These are phyloP conservation scores for Drosophila neonasuta DNA, from an alignment of 2,888 invertebrate species.

Conservation along the genomic window DNA sequence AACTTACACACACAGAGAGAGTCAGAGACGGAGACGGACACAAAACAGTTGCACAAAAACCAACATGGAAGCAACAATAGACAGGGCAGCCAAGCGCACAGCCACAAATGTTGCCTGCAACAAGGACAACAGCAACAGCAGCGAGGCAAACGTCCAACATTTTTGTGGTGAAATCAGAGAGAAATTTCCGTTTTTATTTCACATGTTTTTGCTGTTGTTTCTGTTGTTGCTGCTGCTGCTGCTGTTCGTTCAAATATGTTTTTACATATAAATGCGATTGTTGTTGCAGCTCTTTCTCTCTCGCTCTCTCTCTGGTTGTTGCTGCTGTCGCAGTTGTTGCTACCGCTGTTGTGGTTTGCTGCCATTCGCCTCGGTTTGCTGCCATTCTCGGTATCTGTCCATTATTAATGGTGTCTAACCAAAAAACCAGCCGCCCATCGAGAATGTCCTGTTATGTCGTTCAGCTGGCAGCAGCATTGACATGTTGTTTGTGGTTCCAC, in stretches of 20 bases:
- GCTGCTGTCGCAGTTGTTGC: conserved; percentile 48
- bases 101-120: conserved; percentile 72
- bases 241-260: conserved; percentile 64
- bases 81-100: conserved; percentile 64
- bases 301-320: conserved; percentile 10
- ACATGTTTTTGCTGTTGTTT: conserved; percentile 47
- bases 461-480: conserved; percentile 49
- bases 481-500: conserved; percentile 45
- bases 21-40: conserved; percentile 24
- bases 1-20: conserved; percentile 23
- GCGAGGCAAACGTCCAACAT: conserved; percentile 50
- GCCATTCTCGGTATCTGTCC: conserved; percentile 55
- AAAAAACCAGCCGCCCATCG: conserved; percentile 41
- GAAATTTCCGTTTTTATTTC: conserved; percentile 73
- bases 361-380: conserved; percentile 37
- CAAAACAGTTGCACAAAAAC: conserved; percentile 51
- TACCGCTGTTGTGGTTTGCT: conserved; percentile 59
- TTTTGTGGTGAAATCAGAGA: conserved; percentile 75
- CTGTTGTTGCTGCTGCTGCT: conserved; percentile 19
- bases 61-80: conserved; percentile 71
- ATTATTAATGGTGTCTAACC: conserved; percentile 73
- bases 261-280: conserved; percentile 53
- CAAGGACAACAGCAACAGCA: conserved; percentile 48
- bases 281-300: conserved; percentile 31
- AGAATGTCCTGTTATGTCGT: conserved; percentile 51